Evolutionary conservation across 2,888 invertebrate species (phyloP), one percentile per base, ranked within the genome.

Genomic region (Deroplatys truncata): DNA sequence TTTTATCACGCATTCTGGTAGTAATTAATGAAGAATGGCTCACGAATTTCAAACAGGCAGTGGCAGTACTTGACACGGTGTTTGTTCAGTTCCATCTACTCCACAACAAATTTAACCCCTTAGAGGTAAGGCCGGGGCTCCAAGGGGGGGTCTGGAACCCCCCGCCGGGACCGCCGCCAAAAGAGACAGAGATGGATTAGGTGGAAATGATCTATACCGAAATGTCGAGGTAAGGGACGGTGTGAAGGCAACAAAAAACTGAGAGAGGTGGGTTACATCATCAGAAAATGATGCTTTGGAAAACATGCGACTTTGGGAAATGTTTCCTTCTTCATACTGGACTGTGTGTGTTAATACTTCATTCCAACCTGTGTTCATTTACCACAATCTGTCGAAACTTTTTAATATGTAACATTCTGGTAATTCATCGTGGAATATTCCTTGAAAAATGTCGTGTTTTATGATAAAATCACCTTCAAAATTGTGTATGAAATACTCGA

Each of bases 171-270:
- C 56, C 82, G 87, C 87, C 87, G 87, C 87, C 82, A 87, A 82
- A 28, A 31, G 82, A 83, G 87, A 87, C 87, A 87, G 87, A 87
- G 87, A 87, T 87, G 87, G 83, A 87, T 87, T 87, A 87, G 87
- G 87, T 87, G 87, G 87, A 87, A 87, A 87, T 87, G 87, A 87
- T 87, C 87, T 87, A 87, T 87, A 87, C 87, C 83, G 83, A 87
- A 87, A 87, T 87, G 87, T 87, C 87, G 83, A 87, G 83, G 56
- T 72, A 72, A 72, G 20, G 56, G 56, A 72, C 56, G 56, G 56
- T 72, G 56, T 72, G 56, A 72, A 72, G 56, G 5, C 20, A 72
- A 72, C 56, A 72, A 72, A 72, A 72, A 72, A 72, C 56, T 20
- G 20, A 72, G 20, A 72, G 56, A 72, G 56, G 56, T 72, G 56